phyloP scores from a whole-genome alignment of 2,797 vertebrate species.

The Leptatherina wallacei region DNA sequence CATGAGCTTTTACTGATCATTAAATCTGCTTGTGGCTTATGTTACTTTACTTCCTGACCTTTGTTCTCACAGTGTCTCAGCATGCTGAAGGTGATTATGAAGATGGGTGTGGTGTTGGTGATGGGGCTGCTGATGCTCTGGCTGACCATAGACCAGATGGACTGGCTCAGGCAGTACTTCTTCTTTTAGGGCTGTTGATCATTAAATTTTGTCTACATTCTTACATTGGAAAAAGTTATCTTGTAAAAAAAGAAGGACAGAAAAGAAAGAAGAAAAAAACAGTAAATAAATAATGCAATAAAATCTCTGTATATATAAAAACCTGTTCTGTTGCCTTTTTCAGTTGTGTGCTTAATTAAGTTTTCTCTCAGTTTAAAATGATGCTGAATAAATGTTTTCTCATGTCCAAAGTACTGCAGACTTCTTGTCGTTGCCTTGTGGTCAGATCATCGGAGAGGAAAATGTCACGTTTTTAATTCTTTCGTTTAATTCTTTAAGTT shows the following conservation, averaged over 20 bases:
- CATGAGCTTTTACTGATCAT: neutral
- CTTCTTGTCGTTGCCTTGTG: neutral
- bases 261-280: too few species aligned
- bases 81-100: slow-evolving; percentile 67
- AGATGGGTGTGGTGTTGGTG: slow-evolving; percentile 57
- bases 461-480: too few species aligned
- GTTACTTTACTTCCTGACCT: slow-evolving; percentile 10
- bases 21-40: neutral
- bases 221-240: neutral
- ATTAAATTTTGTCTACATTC: slow-evolving; percentile 1
- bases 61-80: slow-evolving; percentile 59
- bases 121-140: slow-evolving; percentile 75
- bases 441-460: too few species aligned
- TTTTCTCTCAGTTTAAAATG: neutral
- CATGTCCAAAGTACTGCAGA: neutral
- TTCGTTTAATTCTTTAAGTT: neutral
- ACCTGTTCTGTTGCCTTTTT: slow-evolving; percentile 11
- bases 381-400: neutral
- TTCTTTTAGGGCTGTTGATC: slow-evolving; percentile 21
- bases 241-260: neutral
- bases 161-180: slow-evolving; percentile 47
- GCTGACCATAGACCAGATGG: slow-evolving; percentile 69
- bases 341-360: slow-evolving; percentile 49
- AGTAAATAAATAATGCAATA: slow-evolving; percentile 16
- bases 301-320: neutral